Conservation (phyloP, 2,888 invertebrate species). For the Dynastes maya region DNA sequence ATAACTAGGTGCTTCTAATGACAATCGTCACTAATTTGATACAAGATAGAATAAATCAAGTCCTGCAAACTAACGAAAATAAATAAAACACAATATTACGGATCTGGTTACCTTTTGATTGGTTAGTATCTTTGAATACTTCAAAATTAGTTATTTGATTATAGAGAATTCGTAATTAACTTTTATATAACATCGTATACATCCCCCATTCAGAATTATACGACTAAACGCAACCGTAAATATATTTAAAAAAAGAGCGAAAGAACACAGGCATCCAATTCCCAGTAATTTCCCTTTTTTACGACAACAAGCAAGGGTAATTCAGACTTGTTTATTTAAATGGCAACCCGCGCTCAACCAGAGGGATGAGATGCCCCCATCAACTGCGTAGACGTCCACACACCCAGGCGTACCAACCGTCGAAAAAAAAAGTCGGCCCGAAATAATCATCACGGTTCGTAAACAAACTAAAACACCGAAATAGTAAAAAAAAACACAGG, state of each 20-base stretch:
- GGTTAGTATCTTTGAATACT: too few relatives aligned
- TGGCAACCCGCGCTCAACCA: constrained; percentile 7
- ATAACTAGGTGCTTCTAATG: too few relatives aligned
- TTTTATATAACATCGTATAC: not conserved
- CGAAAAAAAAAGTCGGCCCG: constrained; percentile 21
- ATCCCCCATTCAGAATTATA: not conserved
- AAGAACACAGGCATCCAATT: constrained; percentile 22
- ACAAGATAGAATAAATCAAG: too few relatives aligned
- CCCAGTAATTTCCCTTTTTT: constrained; percentile 24
- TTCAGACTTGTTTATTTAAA: constrained; percentile 39
- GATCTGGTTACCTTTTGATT: too few relatives aligned
- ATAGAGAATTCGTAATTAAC: not conserved
- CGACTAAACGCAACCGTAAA: not conserved
- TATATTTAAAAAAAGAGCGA: constrained; percentile 11
- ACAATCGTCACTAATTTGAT: too few relatives aligned
- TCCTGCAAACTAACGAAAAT: too few relatives aligned
- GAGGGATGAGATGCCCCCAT: constrained; percentile 17
- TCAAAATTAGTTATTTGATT: too few relatives aligned
- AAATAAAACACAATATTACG: too few relatives aligned
- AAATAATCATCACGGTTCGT: constrained; percentile 31
- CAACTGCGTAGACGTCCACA: constrained; percentile 10
- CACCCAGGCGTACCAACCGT: not conserved
- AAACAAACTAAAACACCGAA: constrained; percentile 42
- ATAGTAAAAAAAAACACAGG: constrained; percentile 8
- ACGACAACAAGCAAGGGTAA: constrained; percentile 30